A percentile compares a stretch with the other conserved stretches of the same genome.
phyloP scores from a whole-genome alignment of 2,797 vertebrate species.

The Phoeniculus purpureus region DNA sequence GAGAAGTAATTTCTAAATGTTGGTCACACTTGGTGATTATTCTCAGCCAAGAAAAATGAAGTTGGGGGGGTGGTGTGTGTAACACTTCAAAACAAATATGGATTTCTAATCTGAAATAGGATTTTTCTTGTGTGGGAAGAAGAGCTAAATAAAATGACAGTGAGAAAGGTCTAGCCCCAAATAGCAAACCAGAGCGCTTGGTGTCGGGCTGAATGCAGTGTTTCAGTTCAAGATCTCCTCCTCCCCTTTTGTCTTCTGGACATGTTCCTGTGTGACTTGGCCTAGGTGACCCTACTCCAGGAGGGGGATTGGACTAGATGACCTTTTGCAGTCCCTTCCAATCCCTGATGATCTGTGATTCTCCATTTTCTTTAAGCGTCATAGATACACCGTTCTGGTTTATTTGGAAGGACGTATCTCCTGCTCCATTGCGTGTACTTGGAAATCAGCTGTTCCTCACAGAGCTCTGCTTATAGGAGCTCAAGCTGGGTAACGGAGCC shows the following conservation, averaged over 20 bases:
- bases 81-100: conserved; percentile 25
- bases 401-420: conserved; percentile 10
- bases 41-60: conserved; percentile 24
- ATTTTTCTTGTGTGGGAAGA: not conserved
- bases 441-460: not conserved
- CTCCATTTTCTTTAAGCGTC: not conserved
- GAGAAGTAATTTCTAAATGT: not conserved
- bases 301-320: too few species aligned
- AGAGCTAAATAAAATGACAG: not conserved
- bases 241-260: too few species aligned
- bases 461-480: not conserved
- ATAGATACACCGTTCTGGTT: not conserved
- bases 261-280: too few species aligned
- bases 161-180: not conserved
- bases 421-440: not conserved
- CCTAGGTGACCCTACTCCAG: too few species aligned
- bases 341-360: too few species aligned
- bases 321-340: too few species aligned
- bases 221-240: not conserved
- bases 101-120: not conserved
- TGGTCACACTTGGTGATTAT: conserved; percentile 31
- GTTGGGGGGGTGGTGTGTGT: not conserved
- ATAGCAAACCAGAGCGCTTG: not conserved
- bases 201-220: not conserved
- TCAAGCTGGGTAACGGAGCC: not conserved